These are phyloP conservation scores for Pandemis corylana DNA, from an alignment of 2,888 invertebrate species.

Conservation along the genomic window DNA sequence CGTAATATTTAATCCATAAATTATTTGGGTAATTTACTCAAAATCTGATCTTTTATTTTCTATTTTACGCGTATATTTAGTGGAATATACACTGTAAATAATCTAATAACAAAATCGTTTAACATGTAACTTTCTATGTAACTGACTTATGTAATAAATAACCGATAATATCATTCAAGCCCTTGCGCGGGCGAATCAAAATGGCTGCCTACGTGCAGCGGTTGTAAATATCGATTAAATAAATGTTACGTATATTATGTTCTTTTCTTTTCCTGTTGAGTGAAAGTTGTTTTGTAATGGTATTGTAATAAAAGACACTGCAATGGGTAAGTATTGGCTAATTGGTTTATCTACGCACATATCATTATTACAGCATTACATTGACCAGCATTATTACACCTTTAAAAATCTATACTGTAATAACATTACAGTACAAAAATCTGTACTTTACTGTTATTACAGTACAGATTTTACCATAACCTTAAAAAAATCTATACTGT, in stretches of 20 bases:
- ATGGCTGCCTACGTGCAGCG: slow-evolving; percentile 66
- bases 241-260: slow-evolving; percentile 66
- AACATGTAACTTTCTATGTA: background rate
- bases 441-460: no score
- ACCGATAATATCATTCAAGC: slow-evolving; percentile 42
- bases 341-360: background rate
- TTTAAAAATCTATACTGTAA: no score
- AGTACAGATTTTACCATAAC: no score
- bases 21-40: no score
- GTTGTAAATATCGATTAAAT: slow-evolving; percentile 72
- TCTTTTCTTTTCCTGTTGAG: slow-evolving; percentile 65
- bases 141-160: slow-evolving; percentile 41
- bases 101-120: background rate
- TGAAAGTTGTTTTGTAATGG: slow-evolving; percentile 45
- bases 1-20: background rate
- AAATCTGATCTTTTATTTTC: no score
- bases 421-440: no score
- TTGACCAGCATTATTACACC: no score
- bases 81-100: slow-evolving; percentile 1
- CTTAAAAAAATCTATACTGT: no score
- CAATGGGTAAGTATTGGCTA: background rate
- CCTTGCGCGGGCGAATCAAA: slow-evolving; percentile 51
- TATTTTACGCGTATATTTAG: background rate
- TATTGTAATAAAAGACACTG: slow-evolving; percentile 11
- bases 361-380: no score